These are phyloP conservation scores for Lagopus leucura DNA, from an alignment of 2,113 vertebrate genomes.

Conservation along the genomic window DNA sequence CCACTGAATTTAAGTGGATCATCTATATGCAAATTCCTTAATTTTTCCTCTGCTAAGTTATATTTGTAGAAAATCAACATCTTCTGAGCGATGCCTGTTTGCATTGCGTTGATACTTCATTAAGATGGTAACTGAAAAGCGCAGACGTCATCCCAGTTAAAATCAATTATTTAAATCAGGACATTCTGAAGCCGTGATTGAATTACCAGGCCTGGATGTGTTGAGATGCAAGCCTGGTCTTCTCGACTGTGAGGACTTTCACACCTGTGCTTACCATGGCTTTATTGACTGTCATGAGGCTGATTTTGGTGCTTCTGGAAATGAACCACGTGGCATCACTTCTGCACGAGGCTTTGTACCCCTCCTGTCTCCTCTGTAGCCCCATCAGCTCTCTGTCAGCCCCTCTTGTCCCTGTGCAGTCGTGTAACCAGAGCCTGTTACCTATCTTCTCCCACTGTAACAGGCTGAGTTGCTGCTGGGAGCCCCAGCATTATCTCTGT, in stretches of 20 bases:
- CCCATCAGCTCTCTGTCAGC: fast-evolving
- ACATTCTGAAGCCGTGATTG: not conserved
- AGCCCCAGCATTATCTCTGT: not conserved
- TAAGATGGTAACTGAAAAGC: not conserved
- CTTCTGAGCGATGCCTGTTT: not conserved
- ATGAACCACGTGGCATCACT: not conserved
- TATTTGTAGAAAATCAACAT: not conserved
- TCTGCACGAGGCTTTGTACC: not conserved
- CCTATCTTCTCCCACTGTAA: not conserved
- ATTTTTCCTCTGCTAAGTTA: not conserved
- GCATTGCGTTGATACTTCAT: not conserved
- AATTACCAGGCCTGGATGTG: not conserved
- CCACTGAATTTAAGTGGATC: not conserved
- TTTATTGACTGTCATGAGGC: not conserved
- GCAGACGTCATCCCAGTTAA: not conserved
- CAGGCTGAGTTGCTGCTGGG: fast-evolving
- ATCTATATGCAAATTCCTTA: conserved; percentile 11
- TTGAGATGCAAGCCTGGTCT: not conserved
- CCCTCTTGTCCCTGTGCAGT: fast-evolving
- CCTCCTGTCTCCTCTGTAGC: fast-evolving
- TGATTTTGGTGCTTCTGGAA: not conserved
- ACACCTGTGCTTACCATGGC: not conserved
- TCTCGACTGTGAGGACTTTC: not conserved
- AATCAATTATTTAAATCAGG: conserved; percentile 39
- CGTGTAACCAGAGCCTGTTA: not conserved